phyloP scores from a whole-genome alignment of 2,797 vertebrate species.

The Bryconaethiops microstoma region DNA sequence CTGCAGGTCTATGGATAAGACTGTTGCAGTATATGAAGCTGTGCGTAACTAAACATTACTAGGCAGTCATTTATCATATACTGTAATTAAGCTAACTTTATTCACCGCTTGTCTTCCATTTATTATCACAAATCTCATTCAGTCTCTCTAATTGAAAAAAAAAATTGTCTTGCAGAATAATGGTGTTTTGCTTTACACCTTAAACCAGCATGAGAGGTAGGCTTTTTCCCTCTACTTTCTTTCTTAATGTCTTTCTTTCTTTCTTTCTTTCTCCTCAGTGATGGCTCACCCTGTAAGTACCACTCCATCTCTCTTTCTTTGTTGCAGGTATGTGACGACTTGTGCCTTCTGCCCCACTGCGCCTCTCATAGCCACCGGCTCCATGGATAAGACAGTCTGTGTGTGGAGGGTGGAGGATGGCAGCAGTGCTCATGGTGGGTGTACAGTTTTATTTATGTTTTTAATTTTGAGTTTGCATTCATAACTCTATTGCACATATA shows the following conservation, averaged over 20 bases:
- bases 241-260: not conserved
- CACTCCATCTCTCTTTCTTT: not conserved
- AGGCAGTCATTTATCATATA: not conserved
- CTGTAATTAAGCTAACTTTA: not conserved
- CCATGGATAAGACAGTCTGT: conserved; percentile 96
- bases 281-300: too few relatives aligned
- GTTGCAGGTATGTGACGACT: conserved; percentile 94
- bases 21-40: conserved; percentile 75
- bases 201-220: conserved; percentile 91
- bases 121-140: not conserved
- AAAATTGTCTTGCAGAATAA: conserved; percentile 75
- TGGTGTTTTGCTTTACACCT: conserved; percentile 82
- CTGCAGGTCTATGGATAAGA: conserved; percentile 80
- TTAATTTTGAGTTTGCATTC: too few relatives aligned
- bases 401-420: conserved; percentile 87
- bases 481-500: too few relatives aligned
- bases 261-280: not conserved
- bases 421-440: conserved; percentile 67
- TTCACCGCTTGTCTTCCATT: not conserved
- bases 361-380: conserved; percentile 90
- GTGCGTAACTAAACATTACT: conserved; percentile 66
- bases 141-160: not conserved
- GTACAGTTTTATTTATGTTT: not conserved
- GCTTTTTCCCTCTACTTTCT: conserved; percentile 31
- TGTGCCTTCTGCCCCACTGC: conserved; percentile 86